phyloP scores from a whole-genome alignment of 2,888 invertebrate species.

The Sesamia inferens region DNA sequence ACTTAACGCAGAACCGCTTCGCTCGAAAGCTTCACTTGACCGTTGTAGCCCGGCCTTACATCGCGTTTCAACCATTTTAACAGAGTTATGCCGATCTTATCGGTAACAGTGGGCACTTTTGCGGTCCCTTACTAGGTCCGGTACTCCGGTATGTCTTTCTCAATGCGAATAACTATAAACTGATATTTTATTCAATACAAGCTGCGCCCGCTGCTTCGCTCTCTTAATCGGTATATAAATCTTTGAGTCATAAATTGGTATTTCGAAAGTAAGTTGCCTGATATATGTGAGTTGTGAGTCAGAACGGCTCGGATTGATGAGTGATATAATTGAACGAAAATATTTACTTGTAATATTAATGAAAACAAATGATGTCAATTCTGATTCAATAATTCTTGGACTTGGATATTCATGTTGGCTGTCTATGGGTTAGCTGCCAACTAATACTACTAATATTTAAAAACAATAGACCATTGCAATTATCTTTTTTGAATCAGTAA shows the following conservation, averaged over 20 bases:
- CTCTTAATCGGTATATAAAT: slow-evolving; percentile 40
- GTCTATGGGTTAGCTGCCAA: not conserved
- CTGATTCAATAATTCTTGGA: slow-evolving; percentile 24
- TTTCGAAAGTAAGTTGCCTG: slow-evolving; percentile 51
- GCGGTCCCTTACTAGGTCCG: slow-evolving; percentile 80
- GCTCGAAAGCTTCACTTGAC: slow-evolving; percentile 44
- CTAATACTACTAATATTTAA: not conserved
- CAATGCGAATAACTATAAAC: slow-evolving; percentile 72
- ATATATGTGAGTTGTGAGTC: slow-evolving; percentile 33
- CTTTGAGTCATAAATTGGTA: slow-evolving; percentile 50
- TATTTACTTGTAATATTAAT: slow-evolving; percentile 25
- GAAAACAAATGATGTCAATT: slow-evolving; percentile 31
- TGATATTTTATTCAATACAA: slow-evolving; percentile 64
- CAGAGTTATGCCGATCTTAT: slow-evolving; percentile 78
- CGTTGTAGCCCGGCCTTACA: slow-evolving; percentile 54
- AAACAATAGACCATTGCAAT: not conserved
- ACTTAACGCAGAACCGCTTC: slow-evolving; percentile 37
- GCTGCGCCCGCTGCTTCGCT: slow-evolving; percentile 37
- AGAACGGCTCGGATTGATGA: slow-evolving; percentile 40
- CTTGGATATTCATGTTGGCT: not conserved
- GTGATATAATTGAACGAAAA: slow-evolving; percentile 27
- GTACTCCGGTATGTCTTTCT: slow-evolving; percentile 73
- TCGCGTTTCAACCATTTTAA: slow-evolving; percentile 68
- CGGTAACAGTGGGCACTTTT: slow-evolving; percentile 71
- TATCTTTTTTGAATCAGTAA: not conserved